These are phyloP conservation scores for Bombus sibiricus DNA, from an alignment of 1,140 invertebrate species.

Conservation along the genomic window DNA sequence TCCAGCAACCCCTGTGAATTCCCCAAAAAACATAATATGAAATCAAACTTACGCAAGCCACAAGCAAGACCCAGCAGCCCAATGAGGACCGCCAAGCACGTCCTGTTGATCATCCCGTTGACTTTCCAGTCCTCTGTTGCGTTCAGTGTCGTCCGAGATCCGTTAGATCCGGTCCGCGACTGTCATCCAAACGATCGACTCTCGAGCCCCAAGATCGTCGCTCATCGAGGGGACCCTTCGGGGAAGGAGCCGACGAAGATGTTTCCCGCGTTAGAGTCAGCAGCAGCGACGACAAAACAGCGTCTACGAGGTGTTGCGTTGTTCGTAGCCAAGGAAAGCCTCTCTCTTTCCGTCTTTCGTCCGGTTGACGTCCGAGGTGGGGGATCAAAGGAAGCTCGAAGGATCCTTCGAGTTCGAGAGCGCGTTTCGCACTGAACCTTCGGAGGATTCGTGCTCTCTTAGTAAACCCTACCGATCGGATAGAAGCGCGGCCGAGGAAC, in stretches of 20 bases:
- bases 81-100: constrained; percentile 63
- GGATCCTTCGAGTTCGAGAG: constrained; percentile 76
- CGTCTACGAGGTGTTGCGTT: neutral
- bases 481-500: constrained; percentile 69
- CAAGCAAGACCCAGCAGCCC: constrained; percentile 66
- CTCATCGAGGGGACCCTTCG: constrained; percentile 35
- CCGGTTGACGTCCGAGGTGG: neutral
- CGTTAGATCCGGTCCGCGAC: neutral
- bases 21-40: neutral
- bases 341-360: constrained; percentile 25
- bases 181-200: constrained; percentile 9
- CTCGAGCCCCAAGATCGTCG: constrained; percentile 31
- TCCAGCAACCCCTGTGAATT: too few relatives aligned
- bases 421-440: constrained; percentile 79
- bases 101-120: constrained; percentile 38
- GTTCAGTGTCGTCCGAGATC: neutral
- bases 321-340: constrained; percentile 29
- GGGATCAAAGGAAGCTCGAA: constrained; percentile 54
- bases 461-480: constrained; percentile 76
- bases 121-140: neutral
- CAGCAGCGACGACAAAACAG: neutral
- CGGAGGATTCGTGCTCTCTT: constrained; percentile 75
- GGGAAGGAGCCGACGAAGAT: neutral
- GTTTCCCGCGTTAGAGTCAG: neutral
- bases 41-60: constrained; percentile 69